Base-by-base conservation (phyloP, 2,888 invertebrate genomes). In the Parthenolecanium corni region DNA sequence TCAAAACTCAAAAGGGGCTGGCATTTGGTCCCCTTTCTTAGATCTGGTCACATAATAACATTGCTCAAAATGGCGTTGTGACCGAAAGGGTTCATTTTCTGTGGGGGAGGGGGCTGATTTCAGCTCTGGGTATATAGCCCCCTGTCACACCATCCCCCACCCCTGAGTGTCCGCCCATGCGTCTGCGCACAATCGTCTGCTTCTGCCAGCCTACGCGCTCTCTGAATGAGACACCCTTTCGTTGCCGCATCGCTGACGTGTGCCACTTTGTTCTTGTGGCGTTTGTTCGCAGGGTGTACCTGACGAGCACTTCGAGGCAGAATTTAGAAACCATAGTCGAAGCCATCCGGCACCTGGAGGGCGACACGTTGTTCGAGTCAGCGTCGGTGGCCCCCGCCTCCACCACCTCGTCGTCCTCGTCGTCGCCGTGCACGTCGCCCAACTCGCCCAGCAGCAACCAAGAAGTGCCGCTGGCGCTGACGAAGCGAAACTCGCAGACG, bases 261-360 rank as follows among this genome's bases (percentile, higher is more conserved):
- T 18, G 14, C 46, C n/a, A 9, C 1, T 44, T 44, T 1, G 46
- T 44, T 44, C 6, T 44, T 44, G 16, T 40, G 40, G 4, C 31
- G 9, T 31, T 21, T 20, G 16, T 38, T 56, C 68, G 70, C 62
- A 75, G 80, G 67, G 72, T 81, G 61, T 81, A 79, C 69, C 73
- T 80, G 54, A 80, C 83, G 16, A 83, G 82, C 68, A 88, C 88
- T 57, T 91, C 92, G 66, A 84, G 93, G 62, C 92, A 94, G 74
- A 96, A 95, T 75, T 79, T 98, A 70, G 95, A 97, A 76, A 96
- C 96, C 14, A 96, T 98, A 68, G 94, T 97, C 42, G 96, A 97
- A 75, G 98, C 98, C 63, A 97, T 98, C 71, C 84, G 95, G 42
- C 96, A 97, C 73, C 77, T 98, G 68, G 97, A 98, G 74, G 96